A percentile compares a stretch with the other conserved stretches of the same genome.
phyloP scores from a whole-genome alignment of 2,888 invertebrate species.

The Eristalis arbustorum region DNA sequence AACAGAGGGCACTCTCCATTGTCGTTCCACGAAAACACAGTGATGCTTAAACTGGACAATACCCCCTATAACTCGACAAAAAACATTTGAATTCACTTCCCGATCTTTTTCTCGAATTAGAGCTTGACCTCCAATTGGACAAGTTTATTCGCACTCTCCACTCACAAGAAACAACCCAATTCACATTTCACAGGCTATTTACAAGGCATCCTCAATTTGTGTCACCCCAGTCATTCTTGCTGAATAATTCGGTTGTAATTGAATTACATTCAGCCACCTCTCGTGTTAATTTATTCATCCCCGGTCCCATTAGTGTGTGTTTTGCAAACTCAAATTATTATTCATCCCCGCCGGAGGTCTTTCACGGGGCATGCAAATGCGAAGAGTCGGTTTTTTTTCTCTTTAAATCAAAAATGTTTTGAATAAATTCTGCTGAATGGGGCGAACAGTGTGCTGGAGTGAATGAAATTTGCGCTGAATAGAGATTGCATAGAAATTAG shows the following conservation, averaged over 20 bases:
- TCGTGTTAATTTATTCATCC: slow-evolving; percentile 38
- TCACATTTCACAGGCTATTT: slow-evolving; percentile 8
- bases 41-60: too few relatives aligned
- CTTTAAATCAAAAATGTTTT: not conserved
- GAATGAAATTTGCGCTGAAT: not conserved
- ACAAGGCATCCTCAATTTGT: slow-evolving; percentile 17
- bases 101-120: too few relatives aligned
- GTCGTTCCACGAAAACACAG: too few relatives aligned
- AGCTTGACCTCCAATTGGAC: too few relatives aligned
- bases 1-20: too few relatives aligned
- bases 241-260: slow-evolving; percentile 22
- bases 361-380: not conserved
- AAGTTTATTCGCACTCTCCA: not conserved
- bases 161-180: not conserved
- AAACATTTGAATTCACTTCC: too few relatives aligned
- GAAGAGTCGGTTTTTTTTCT: not conserved
- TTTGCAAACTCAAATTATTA: slow-evolving; percentile 19
- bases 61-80: too few relatives aligned
- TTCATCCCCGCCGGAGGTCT: not conserved
- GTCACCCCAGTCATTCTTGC: not conserved
- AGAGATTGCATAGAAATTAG: not conserved
- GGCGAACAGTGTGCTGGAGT: too few relatives aligned
- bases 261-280: slow-evolving; percentile 21
- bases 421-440: not conserved
- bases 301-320: slow-evolving; percentile 16